Conservation (phyloP, 2,888 invertebrate genomes). For the Steinernema scapterisci region DNA sequence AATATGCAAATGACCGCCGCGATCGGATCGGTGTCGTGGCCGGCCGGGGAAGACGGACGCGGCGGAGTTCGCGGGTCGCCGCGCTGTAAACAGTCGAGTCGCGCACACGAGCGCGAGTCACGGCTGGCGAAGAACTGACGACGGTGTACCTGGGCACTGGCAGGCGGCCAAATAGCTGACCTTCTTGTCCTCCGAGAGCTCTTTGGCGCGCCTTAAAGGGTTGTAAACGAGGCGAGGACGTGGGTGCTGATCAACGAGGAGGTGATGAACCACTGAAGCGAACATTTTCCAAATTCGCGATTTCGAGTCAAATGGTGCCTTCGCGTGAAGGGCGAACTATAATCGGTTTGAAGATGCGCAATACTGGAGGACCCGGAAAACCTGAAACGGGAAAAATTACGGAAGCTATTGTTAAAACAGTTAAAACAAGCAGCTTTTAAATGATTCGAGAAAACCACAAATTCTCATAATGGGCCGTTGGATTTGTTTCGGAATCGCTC, state of each 20-base stretch:
- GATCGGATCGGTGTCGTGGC: neutral
- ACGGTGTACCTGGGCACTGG: slow-evolving; percentile 17
- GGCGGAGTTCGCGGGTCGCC: slow-evolving; percentile 17
- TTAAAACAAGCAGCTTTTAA: no score
- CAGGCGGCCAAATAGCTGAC: slow-evolving; percentile 17
- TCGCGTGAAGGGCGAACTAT: neutral
- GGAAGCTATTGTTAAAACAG: no score
- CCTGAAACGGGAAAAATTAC: no score
- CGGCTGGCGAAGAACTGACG: neutral
- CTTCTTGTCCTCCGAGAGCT: neutral
- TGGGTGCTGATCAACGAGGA: neutral
- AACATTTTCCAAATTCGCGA: neutral
- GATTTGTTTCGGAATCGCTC: no score
- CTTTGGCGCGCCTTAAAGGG: neutral
- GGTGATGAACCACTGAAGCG: neutral
- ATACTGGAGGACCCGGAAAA: no score
- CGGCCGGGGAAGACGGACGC: neutral
- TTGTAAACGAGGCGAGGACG: neutral
- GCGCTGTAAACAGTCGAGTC: slow-evolving; percentile 28
- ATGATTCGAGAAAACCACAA: no score
- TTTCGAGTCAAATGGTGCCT: neutral
- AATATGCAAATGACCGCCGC: slow-evolving; percentile 26
- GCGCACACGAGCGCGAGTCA: slow-evolving; percentile 11
- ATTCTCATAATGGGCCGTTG: no score
- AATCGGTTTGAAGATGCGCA: no score